Conservation (phyloP, 1,140 invertebrate species). For the Habropoda laboriosa region DNA sequence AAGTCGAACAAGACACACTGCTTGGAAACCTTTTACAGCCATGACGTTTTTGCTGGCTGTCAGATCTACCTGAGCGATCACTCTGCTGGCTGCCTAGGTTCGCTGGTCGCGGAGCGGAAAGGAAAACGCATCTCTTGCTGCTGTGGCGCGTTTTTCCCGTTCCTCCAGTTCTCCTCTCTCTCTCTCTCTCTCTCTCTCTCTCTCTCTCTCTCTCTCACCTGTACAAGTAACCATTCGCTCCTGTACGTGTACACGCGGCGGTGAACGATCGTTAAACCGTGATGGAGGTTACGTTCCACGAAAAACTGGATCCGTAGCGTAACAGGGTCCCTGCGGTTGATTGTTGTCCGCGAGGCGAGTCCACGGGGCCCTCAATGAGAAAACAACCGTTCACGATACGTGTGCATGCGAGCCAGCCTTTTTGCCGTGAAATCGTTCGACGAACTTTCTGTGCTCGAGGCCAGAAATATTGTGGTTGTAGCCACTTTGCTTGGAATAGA, state of each 20-base stretch:
- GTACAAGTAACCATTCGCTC: no score
- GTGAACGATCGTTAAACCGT: constrained; percentile 44
- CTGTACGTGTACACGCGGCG: background rate
- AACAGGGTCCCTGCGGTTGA: constrained; percentile 40
- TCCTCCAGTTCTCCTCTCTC: no score
- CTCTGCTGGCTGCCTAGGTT: constrained; percentile 26
- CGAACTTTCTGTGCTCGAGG: constrained; percentile 1
- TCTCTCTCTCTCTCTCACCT: no score
- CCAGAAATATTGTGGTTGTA: background rate
- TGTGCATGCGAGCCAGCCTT: background rate
- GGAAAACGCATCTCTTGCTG: constrained; percentile 42
- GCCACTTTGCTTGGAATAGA: background rate
- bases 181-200: no score
- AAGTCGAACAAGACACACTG: constrained; percentile 7
- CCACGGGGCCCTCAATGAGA: constrained; percentile 25
- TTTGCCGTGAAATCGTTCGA: background rate
- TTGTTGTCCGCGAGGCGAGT: constrained; percentile 35
- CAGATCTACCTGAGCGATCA: constrained; percentile 45
- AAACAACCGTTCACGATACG: constrained; percentile 39
- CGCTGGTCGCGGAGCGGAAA: constrained; percentile 23
- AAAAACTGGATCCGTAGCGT: constrained; percentile 48
- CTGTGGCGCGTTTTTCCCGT: constrained; percentile 36
- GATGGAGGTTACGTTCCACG: constrained; percentile 44
- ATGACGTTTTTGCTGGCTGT: constrained; percentile 25
- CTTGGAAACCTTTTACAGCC: constrained; percentile 38